phyloP scores from a whole-genome alignment of 2,888 invertebrate genomes.

The Sesamia inferens region DNA sequence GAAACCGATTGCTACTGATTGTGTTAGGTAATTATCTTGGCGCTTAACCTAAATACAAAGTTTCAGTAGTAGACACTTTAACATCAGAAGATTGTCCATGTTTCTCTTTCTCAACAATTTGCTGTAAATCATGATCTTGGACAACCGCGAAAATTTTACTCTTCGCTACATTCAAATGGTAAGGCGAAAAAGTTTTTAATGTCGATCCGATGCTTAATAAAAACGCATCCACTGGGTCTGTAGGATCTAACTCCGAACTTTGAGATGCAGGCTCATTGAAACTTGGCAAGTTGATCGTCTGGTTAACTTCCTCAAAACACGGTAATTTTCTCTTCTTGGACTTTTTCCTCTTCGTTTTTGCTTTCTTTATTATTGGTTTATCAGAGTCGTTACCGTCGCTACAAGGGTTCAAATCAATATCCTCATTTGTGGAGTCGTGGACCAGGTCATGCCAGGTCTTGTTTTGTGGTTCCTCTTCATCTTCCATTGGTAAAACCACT shows the following conservation, averaged over 20 bases:
- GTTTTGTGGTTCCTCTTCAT: slow-evolving; percentile 53
- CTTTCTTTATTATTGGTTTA: slow-evolving; percentile 58
- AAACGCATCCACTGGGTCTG: slow-evolving; percentile 85
- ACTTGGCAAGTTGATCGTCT: slow-evolving; percentile 59
- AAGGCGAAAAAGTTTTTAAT: slow-evolving; percentile 83
- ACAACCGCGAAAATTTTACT: slow-evolving; percentile 86
- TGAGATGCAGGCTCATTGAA: slow-evolving; percentile 64
- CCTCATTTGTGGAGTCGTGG: background rate
- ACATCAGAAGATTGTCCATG: slow-evolving; percentile 67
- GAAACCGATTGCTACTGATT: too few relatives aligned
- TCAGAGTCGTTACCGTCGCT: slow-evolving; percentile 73
- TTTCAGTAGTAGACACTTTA: slow-evolving; percentile 67
- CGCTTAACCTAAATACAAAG: slow-evolving; percentile 26
- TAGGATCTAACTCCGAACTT: slow-evolving; percentile 73
- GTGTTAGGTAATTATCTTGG: too few relatives aligned
- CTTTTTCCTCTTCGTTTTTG: slow-evolving; percentile 52
- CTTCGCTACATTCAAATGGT: slow-evolving; percentile 85
- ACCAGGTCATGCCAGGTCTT: slow-evolving; percentile 51
- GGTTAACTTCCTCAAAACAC: slow-evolving; percentile 58
- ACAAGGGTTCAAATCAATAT: slow-evolving; percentile 21
- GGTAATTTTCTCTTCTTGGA: slow-evolving; percentile 41
- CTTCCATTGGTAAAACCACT: slow-evolving; percentile 60
- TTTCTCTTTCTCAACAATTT: slow-evolving; percentile 80
- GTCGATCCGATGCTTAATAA: slow-evolving; percentile 84
- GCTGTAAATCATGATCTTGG: slow-evolving; percentile 86